Conservation (phyloP, 2,888 invertebrate species). For the Timandra comae region DNA sequence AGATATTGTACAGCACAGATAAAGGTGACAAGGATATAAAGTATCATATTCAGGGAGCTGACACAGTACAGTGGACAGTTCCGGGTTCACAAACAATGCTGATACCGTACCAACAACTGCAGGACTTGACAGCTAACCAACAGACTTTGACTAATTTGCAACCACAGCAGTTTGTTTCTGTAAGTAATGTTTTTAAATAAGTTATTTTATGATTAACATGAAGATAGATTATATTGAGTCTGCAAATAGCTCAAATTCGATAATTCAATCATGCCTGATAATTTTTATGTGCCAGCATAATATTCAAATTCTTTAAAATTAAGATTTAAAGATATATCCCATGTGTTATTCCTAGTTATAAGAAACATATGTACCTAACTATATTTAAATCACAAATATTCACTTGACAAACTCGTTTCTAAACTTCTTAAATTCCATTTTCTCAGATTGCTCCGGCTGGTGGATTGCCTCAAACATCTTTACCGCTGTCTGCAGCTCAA, state of each 20-base stretch:
- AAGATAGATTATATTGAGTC: no score
- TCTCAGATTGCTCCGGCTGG: constrained; percentile 63
- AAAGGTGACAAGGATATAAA: constrained; percentile 67
- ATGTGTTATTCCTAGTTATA: no score
- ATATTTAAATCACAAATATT: no score
- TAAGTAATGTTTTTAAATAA: no score
- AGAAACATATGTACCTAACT: no score
- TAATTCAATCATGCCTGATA: no score
- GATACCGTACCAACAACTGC: constrained; percentile 67
- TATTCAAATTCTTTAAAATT: constrained; percentile 1
- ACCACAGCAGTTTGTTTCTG: constrained; percentile 67
- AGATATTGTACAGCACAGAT: constrained; percentile 64
- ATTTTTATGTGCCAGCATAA: no score
- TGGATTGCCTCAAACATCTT: constrained; percentile 55
- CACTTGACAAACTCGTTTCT: no score
- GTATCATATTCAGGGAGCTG: constrained; percentile 65
- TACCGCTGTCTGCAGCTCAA: constrained; percentile 61
- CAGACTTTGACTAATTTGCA: constrained; percentile 55
- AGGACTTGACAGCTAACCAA: constrained; percentile 56
- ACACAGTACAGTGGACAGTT: constrained; percentile 64
- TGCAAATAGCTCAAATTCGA: no score
- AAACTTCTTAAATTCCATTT: no score
- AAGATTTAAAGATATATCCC: no score
- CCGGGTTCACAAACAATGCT: constrained; percentile 70
- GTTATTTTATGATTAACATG: background rate